These are phyloP conservation scores for Diachasma alloeum DNA, from an alignment of 1,140 invertebrate genomes.

Conservation along the genomic window DNA sequence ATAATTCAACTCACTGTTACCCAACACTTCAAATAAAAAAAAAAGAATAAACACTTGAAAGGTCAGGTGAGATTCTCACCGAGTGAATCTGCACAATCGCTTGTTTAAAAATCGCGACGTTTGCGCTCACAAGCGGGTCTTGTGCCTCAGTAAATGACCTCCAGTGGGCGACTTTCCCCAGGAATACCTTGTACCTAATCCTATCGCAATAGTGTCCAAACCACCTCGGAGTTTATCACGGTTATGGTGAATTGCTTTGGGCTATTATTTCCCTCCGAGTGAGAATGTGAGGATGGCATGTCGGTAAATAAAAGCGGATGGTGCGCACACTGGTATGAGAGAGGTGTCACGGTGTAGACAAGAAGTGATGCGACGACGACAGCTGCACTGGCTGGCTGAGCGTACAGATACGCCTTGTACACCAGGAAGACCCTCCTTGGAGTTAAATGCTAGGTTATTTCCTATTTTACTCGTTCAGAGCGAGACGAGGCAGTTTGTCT, in stretches of 20 bases:
- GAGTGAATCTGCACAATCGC: not conserved
- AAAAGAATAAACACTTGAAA: not conserved
- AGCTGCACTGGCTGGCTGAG: not conserved
- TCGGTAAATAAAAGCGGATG: not conserved
- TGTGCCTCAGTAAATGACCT: not conserved
- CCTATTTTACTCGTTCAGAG: not conserved
- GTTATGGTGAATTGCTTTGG: not conserved
- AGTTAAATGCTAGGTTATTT: not conserved
- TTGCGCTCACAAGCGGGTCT: not conserved
- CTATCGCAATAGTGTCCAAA: not conserved
- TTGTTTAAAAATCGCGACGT: not conserved
- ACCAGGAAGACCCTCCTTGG: not conserved
- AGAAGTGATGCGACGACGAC: slow-evolving; percentile 9
- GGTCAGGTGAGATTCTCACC: not conserved
- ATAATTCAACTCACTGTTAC: not conserved
- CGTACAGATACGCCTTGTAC: not conserved
- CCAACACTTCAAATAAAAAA: not conserved
- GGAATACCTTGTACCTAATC: not conserved
- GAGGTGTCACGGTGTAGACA: not conserved
- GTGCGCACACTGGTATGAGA: not conserved
- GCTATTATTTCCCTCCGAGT: not conserved
- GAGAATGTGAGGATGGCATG: not conserved
- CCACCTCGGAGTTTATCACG: not conserved
- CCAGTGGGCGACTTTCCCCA: not conserved
- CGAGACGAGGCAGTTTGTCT: not conserved